Conservation (phyloP, 2,888 invertebrate species). For the Poecilus cupreus region DNA sequence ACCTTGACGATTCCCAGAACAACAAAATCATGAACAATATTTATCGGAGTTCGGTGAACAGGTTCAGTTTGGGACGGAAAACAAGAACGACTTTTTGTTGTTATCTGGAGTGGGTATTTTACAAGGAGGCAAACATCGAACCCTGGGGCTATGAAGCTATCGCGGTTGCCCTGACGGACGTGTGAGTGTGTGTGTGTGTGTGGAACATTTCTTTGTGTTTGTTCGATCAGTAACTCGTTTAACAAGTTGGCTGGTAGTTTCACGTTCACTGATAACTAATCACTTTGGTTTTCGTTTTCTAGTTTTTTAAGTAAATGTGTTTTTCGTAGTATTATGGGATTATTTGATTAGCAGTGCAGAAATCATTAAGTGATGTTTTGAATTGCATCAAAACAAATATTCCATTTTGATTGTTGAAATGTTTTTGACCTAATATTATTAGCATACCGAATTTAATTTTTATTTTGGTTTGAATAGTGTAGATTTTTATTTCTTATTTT, state of each 20-base stretch:
- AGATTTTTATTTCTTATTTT: too few species aligned
- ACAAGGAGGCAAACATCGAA: background rate
- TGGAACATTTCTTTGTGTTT: slow-evolving; percentile 11
- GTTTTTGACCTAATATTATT: too few species aligned
- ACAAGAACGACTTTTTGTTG: slow-evolving; percentile 40
- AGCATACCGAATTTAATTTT: too few species aligned
- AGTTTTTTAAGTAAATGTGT: background rate
- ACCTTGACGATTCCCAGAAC: slow-evolving; percentile 42
- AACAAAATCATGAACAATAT: slow-evolving; percentile 35
- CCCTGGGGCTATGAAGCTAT: background rate
- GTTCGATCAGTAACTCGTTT: background rate
- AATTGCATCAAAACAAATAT: too few species aligned
- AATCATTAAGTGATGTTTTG: too few species aligned
- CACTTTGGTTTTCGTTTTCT: background rate
- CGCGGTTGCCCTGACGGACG: background rate
- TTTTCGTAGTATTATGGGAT: slow-evolving; percentile 19
- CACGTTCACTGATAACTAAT: background rate
- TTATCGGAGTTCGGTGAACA: slow-evolving; percentile 25
- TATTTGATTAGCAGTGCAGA: background rate
- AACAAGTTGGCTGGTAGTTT: background rate
- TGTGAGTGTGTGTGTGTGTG: background rate
- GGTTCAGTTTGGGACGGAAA: background rate
- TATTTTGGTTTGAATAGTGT: too few species aligned
- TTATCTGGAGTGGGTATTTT: slow-evolving; percentile 49
- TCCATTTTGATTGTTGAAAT: too few species aligned